phyloP scores from a whole-genome alignment of 2,113 vertebrate species.

The Ptilorrhoa leucosticta region DNA sequence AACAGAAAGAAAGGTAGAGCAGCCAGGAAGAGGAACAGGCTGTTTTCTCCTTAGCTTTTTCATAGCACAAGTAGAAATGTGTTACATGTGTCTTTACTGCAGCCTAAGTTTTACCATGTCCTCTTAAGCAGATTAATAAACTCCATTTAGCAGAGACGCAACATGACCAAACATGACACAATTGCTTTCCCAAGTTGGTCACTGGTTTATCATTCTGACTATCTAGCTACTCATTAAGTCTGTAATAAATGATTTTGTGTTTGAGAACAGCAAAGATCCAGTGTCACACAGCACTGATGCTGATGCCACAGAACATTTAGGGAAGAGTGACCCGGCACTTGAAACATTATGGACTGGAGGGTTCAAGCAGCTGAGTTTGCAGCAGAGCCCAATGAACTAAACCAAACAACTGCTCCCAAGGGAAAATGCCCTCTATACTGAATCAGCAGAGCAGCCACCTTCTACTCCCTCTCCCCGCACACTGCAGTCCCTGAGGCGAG shows the following conservation, averaged over 20 bases:
- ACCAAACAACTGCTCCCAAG: background rate
- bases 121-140: background rate
- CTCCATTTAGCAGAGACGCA: background rate
- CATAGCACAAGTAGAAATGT: background rate
- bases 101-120: background rate
- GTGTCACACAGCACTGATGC: background rate
- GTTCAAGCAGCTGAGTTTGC: background rate
- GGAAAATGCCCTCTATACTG: background rate
- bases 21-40: background rate
- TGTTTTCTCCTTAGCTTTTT: background rate
- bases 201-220: background rate
- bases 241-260: background rate
- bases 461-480: accelerated
- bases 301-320: background rate
- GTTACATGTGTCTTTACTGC: background rate
- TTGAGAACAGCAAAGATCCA: background rate
- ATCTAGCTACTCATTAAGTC: background rate
- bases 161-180: background rate
- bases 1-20: background rate
- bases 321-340: background rate
- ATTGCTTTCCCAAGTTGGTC: background rate
- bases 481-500: accelerated
- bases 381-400: background rate
- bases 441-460: background rate
- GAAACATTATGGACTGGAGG: background rate